Evolutionary conservation across 2,888 invertebrate species (phyloP).

Genomic region (Polydrusus tereticollis): DNA sequence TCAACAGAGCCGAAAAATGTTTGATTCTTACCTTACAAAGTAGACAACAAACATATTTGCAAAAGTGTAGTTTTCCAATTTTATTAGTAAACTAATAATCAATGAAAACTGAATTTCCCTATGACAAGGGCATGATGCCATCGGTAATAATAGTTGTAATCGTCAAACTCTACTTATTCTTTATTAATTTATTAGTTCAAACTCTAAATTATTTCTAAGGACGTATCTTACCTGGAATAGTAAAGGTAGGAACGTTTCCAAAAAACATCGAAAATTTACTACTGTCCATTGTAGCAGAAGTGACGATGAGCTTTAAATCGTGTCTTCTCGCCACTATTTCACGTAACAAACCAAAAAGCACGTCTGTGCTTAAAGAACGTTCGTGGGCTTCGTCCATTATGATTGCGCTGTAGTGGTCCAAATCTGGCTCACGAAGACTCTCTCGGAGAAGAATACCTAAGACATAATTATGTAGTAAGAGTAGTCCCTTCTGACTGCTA

Average conservation of each 20-base stretch:
- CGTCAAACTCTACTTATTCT: too few species aligned
- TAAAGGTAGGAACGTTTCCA: conserved; percentile 98
- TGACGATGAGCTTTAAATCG: conserved; percentile 96
- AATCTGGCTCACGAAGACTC: conserved; percentile 94
- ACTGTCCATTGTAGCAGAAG: conserved; percentile 99
- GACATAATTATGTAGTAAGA: neutral
- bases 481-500: too few species aligned
- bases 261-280: conserved; percentile 98
- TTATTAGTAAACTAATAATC: too few species aligned
- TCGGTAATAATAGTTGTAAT: too few species aligned
- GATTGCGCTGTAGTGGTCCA: conserved; percentile 96
- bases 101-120: too few species aligned
- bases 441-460: conserved; percentile 88
- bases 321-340: conserved; percentile 92
- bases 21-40: too few species aligned
- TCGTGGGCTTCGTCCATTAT: conserved; percentile 99
- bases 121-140: too few species aligned
- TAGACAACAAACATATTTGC: too few species aligned
- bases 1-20: too few species aligned
- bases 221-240: conserved; percentile 77
- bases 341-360: conserved; percentile 93
- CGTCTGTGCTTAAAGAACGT: conserved; percentile 96
- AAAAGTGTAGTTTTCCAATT: too few species aligned
- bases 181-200: too few species aligned
- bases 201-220: neutral